These are phyloP conservation scores for Vimba vimba DNA, from an alignment of 2,113 vertebrate genomes.

Conservation along the genomic window DNA sequence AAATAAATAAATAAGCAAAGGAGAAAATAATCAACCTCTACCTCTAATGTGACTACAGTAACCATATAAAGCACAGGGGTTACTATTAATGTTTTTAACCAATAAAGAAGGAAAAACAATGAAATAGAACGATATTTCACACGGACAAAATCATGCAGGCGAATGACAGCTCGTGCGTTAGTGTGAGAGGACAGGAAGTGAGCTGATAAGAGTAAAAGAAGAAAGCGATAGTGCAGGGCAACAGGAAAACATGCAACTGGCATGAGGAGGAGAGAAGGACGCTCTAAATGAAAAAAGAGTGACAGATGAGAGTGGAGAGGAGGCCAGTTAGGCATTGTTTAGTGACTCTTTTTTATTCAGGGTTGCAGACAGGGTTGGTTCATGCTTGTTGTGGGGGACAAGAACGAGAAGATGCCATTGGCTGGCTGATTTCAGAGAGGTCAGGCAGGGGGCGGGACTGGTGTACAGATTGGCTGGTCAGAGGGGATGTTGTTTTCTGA, in stretches of 20 bases:
- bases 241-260: conserved; percentile 71
- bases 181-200: conserved; percentile 13
- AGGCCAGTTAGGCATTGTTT: conserved; percentile 59
- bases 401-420: conserved; percentile 50
- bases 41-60: conserved; percentile 49
- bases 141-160: conserved; percentile 51
- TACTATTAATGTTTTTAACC: conserved; percentile 42
- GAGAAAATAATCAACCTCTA: conserved; percentile 28
- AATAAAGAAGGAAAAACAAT: conserved; percentile 56
- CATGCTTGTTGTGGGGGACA: conserved; percentile 46
- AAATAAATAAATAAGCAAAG: conserved; percentile 21
- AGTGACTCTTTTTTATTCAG: conserved; percentile 63
- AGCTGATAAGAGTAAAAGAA: not conserved
- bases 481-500: conserved; percentile 73
- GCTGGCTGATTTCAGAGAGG: conserved; percentile 43
- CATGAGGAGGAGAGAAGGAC: conserved; percentile 43
- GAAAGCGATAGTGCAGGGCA: conserved; percentile 59
- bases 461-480: conserved; percentile 57
- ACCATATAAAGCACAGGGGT: conserved; percentile 42
- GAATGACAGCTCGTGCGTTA: conserved; percentile 50
- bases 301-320: conserved; percentile 48
- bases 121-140: conserved; percentile 58
- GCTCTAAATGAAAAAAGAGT: conserved; percentile 38
- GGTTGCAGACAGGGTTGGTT: conserved; percentile 67
- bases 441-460: conserved; percentile 46